Evolutionary conservation across 2,797 vertebrate species (phyloP).

Genomic region (Perodicticus potto): DNA sequence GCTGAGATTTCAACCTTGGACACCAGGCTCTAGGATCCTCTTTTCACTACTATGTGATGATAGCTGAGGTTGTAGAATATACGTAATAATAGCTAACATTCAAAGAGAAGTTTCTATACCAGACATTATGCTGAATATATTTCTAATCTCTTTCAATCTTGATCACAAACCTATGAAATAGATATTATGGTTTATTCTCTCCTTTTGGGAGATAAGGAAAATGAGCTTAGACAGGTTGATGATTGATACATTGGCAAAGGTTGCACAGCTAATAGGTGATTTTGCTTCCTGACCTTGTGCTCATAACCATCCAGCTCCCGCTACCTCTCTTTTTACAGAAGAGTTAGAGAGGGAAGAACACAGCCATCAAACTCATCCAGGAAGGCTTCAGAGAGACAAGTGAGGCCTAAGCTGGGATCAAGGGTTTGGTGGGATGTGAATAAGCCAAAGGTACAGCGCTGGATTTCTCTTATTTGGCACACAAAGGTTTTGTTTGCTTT

Average conservation of each 20-base stretch:
- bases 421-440: not conserved
- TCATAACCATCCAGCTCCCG: not conserved
- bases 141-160: not conserved
- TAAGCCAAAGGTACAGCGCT: not conserved
- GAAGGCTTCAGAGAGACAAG: not conserved
- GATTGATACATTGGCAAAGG: not conserved
- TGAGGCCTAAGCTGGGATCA: not conserved
- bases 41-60: not conserved
- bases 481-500: not conserved
- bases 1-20: not conserved
- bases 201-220: not conserved
- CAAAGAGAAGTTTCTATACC: not conserved
- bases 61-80: not conserved
- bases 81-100: not conserved
- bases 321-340: not conserved
- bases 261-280: not conserved
- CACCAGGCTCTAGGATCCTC: not conserved
- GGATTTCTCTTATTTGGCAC: not conserved
- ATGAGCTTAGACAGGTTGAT: not conserved
- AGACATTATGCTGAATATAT: not conserved
- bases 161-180: not conserved
- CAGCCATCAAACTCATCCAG: not conserved
- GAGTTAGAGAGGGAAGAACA: not conserved
- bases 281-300: not conserved
- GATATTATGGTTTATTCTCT: not conserved